These are phyloP conservation scores for Drosophila fuyamai DNA, from an alignment of 1,140 invertebrate genomes.

Conservation along the genomic window DNA sequence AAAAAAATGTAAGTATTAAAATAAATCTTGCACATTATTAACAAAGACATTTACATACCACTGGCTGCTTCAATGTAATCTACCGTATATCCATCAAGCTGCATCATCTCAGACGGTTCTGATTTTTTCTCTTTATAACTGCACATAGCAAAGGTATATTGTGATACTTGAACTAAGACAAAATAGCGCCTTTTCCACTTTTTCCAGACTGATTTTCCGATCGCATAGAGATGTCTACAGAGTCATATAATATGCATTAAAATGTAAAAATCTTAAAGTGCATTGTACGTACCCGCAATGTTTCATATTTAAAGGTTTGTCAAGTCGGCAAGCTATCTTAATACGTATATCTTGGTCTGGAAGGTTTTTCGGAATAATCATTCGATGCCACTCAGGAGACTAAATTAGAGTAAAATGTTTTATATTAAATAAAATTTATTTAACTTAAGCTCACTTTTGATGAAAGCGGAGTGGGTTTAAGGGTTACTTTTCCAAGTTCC, in stretches of 20 bases:
- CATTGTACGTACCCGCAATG: slow-evolving; percentile 92
- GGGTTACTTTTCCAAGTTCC: slow-evolving; percentile 97
- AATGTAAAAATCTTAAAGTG: neutral
- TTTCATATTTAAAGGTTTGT: slow-evolving; percentile 99
- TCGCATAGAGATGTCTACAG: slow-evolving; percentile 93
- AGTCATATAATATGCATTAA: slow-evolving; percentile 54
- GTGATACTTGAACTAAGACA: slow-evolving; percentile 99
- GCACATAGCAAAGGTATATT: slow-evolving; percentile 99
- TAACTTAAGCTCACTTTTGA: slow-evolving; percentile 88
- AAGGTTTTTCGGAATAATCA: slow-evolving; percentile 97
- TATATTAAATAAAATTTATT: neutral
- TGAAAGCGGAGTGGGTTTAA: slow-evolving; percentile 96
- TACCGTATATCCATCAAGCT: slow-evolving; percentile 99
- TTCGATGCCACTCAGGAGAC: slow-evolving; percentile 98
- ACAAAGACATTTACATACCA: slow-evolving; percentile 86
- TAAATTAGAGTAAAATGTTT: slow-evolving; percentile 71
- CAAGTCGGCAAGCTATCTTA: slow-evolving; percentile 98
- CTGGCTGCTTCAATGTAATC: slow-evolving; percentile 98
- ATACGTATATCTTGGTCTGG: slow-evolving; percentile 98
- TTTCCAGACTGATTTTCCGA: slow-evolving; percentile 99
- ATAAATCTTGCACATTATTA: neutral
- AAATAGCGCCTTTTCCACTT: slow-evolving; percentile 99
- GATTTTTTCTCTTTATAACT: slow-evolving; percentile 99
- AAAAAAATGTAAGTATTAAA: slow-evolving; percentile 41
- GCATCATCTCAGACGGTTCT: slow-evolving; percentile 99